Evolutionary conservation across 2,888 invertebrate species (phyloP), one percentile per base, ranked within the genome.

Genomic region (Drosophila demipolita): DNA sequence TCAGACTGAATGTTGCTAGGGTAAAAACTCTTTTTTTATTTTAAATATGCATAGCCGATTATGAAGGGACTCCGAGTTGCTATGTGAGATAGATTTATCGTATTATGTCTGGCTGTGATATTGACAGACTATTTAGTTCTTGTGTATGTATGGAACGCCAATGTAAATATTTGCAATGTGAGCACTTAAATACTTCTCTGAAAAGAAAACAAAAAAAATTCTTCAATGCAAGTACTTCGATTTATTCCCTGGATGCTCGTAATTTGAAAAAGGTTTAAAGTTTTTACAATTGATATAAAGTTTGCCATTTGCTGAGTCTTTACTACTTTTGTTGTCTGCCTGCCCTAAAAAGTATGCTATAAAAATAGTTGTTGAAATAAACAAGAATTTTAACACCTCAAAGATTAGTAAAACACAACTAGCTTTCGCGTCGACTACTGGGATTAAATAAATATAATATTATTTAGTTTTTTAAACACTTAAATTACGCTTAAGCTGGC

Each of bases 11-110:
- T 53, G 20, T 50, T 26, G 40, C 15, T 3, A 50, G 9, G 9
- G 29, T 40, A 36, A 59, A 50, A 49, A 45, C 3, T 1, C 20
- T 17, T 38, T 3, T 7, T 15, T 59, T 33, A 38, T 62, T 55
- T 67, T 70, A 62, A 71, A 80, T 54, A 64, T 38, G 12, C 48
- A 62, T 75, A 54, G 80, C 17, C 65, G 65, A 33, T 69, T 79
- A 36, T 50, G 29, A 64, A 70, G 66, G 33, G 64, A 45, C 42
- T 32, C 5, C n/a, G 23, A 26, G 23, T 9, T 52, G 49, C n/a
- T 20, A 20, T n/a, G 33, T 33, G 26, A 45, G 15, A 6, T 49
- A 35, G 8, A 33, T 36, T 60, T 60, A 65, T 33, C 35, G 33
- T 6, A 50, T 66, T 58, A 32, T 38, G 38, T 45, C 17, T 32